Conservation (phyloP, 2,113 vertebrate genomes). For the Gnathonemus longibarbis region DNA sequence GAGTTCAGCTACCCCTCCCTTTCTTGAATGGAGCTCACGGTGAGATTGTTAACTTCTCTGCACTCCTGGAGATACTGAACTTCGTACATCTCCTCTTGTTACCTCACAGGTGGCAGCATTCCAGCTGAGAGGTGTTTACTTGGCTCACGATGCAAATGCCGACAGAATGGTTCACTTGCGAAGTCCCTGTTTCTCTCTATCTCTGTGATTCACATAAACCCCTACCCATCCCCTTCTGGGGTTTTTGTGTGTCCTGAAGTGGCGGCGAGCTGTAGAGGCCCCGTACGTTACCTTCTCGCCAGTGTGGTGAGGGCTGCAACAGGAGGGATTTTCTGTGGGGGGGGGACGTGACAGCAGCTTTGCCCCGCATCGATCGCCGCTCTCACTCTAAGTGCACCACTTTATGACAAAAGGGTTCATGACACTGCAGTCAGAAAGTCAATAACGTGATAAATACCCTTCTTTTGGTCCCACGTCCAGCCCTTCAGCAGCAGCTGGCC, state of each 20-base stretch:
- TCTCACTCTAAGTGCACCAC: constrained; percentile 62
- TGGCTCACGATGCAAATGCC: neutral
- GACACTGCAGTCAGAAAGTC: constrained; percentile 75
- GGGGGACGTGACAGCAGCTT: constrained; percentile 68
- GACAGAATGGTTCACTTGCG: neutral
- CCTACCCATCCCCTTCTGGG: neutral
- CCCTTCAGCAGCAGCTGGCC: constrained; percentile 72
- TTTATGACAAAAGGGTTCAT: constrained; percentile 83
- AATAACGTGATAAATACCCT: constrained; percentile 74
- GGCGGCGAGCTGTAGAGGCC: neutral
- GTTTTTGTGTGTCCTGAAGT: neutral
- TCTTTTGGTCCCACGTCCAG: constrained; percentile 69
- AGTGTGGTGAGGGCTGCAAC: constrained; percentile 64
- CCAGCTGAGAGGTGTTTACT: neutral
- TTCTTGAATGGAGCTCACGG: neutral
- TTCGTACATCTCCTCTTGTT: neutral
- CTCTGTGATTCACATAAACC: neutral
- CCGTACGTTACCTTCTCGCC: constrained; percentile 50
- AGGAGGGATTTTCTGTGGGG: constrained; percentile 60
- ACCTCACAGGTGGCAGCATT: neutral
- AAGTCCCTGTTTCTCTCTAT: neutral
- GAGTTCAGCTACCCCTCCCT: neutral
- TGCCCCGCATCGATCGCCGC: constrained; percentile 67
- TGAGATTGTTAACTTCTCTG: neutral
- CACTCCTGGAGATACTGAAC: neutral